These are phyloP conservation scores for Catocala sponsa DNA, from an alignment of 2,888 invertebrate genomes.

Conservation along the genomic window DNA sequence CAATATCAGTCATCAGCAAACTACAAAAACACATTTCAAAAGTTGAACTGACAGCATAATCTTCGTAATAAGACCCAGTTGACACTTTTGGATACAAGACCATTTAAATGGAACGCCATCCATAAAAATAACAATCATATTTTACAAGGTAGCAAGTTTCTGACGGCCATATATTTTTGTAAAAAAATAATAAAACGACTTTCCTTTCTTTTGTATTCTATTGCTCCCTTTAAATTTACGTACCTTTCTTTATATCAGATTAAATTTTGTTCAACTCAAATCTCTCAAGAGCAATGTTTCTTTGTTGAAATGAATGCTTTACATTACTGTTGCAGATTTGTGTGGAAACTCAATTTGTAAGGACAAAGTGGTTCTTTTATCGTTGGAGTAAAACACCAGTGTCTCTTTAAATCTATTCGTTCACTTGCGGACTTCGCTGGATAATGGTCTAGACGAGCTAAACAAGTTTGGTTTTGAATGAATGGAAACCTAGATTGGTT, in stretches of 20 bases:
- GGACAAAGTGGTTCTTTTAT: neutral
- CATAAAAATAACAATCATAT: no score
- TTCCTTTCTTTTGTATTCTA: neutral
- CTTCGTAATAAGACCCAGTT: no score
- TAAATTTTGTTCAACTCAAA: conserved; percentile 1
- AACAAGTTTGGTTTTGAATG: no score
- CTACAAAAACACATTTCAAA: no score
- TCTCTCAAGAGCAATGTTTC: neutral
- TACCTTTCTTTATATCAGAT: conserved; percentile 1
- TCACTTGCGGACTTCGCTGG: neutral
- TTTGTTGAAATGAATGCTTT: conserved; percentile 1
- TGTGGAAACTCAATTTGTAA: conserved; percentile 4
- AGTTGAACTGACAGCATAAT: no score
- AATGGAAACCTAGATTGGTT: no score
- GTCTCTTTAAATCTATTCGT: neutral
- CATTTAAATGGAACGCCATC: no score
- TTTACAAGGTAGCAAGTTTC: no score
- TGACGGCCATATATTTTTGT: no score
- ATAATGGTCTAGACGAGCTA: neutral
- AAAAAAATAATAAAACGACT: neutral
- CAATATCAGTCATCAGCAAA: no score
- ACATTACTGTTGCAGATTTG: conserved; percentile 4
- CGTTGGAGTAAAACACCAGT: neutral
- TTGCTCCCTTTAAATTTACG: neutral
- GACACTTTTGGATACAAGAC: no score